phyloP scores from a whole-genome alignment of 2,113 vertebrate genomes.

The Syrrhaptes paradoxus region DNA sequence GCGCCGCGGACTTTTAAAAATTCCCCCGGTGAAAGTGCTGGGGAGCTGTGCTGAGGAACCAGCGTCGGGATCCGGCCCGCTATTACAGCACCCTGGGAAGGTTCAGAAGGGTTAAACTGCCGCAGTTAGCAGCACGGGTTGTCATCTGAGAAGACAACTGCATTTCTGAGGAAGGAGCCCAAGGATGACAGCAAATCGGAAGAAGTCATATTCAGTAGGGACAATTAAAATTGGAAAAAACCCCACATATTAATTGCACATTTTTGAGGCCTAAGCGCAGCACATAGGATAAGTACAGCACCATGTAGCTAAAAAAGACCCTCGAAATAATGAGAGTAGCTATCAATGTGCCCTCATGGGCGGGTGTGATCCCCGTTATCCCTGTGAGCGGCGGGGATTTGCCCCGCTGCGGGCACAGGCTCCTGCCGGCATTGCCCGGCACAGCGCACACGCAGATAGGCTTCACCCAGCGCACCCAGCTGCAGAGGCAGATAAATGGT shows the following conservation, averaged over 20 bases:
- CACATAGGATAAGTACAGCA: not conserved
- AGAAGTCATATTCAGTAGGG: not conserved
- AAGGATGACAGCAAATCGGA: not conserved
- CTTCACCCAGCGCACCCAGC: not conserved
- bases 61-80: not conserved
- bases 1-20: not conserved
- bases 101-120: not conserved
- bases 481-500: not conserved
- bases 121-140: not conserved
- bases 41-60: not conserved
- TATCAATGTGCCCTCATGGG: fast-evolving
- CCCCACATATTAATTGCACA: not conserved
- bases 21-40: not conserved
- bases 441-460: fast-evolving
- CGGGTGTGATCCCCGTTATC: not conserved
- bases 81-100: not conserved
- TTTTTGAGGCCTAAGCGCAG: not conserved
- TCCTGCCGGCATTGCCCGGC: fast-evolving
- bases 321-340: not conserved
- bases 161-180: not conserved
- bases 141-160: not conserved
- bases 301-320: not conserved
- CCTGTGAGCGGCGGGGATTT: not conserved
- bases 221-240: not conserved
- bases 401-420: not conserved